These are phyloP conservation scores for Phyllotreta cruciferae DNA, from an alignment of 2,888 invertebrate genomes.

Conservation along the genomic window DNA sequence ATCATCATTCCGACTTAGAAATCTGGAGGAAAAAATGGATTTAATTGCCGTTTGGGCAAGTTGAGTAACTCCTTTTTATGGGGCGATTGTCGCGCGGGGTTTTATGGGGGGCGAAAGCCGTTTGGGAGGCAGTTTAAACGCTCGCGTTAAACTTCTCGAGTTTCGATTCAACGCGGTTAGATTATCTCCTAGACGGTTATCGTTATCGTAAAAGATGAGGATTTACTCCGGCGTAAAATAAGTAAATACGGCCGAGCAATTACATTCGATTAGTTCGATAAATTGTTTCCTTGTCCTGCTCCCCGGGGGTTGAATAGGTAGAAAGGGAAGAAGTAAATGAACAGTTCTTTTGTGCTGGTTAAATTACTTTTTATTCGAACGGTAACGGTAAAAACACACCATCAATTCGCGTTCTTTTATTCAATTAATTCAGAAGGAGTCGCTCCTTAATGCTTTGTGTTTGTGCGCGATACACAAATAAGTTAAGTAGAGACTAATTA, in stretches of 20 bases:
- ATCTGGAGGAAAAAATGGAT: no score
- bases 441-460: no score
- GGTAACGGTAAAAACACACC: no score
- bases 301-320: neutral
- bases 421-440: no score
- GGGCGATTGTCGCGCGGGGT: slow-evolving; percentile 30
- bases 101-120: slow-evolving; percentile 37
- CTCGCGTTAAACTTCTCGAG: slow-evolving; percentile 26
- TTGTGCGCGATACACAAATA: no score
- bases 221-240: no score
- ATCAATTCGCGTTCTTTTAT: no score
- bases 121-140: slow-evolving; percentile 25
- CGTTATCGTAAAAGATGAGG: neutral
- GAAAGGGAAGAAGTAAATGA: slow-evolving; percentile 22
- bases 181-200: slow-evolving; percentile 26
- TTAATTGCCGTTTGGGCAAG: no score
- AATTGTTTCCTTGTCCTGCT: neutral
- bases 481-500: no score
- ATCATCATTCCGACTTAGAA: no score
- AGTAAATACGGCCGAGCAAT: no score
- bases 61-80: slow-evolving; percentile 28
- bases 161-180: slow-evolving; percentile 27
- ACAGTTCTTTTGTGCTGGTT: slow-evolving; percentile 24
- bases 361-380: slow-evolving; percentile 22
- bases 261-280: no score